phyloP scores from a whole-genome alignment of 2,797 vertebrate species.

The Nyctalus aviator region DNA sequence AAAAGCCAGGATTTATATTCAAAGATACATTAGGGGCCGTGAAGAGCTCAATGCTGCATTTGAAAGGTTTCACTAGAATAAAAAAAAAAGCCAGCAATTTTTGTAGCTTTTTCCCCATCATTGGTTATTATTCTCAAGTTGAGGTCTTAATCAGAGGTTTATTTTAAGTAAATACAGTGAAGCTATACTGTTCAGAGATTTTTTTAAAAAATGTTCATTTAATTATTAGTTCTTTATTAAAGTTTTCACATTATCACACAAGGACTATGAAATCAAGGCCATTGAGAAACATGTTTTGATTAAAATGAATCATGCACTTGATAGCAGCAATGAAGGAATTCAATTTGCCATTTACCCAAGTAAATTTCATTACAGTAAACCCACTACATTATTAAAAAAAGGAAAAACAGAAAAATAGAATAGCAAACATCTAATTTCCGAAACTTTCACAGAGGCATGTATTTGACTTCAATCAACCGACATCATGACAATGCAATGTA shows the following conservation, averaged over 20 bases:
- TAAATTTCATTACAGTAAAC: constrained; percentile 11
- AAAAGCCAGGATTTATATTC: background rate
- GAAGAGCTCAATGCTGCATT: background rate
- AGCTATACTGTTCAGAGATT: background rate
- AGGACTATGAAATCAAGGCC: background rate
- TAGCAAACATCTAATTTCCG: background rate
- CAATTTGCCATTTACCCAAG: background rate
- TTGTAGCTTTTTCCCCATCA: background rate
- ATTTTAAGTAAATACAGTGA: background rate
- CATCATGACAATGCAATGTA: background rate
- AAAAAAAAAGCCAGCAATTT: background rate
- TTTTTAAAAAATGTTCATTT: background rate
- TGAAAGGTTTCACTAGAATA: background rate
- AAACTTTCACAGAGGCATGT: background rate
- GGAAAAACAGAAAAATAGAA: no score
- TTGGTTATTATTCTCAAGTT: background rate
- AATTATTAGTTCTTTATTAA: background rate
- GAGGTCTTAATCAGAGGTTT: background rate
- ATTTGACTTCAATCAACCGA: background rate
- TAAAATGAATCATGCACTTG: background rate
- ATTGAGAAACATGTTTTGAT: background rate
- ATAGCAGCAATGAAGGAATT: background rate
- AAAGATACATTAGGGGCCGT: background rate
- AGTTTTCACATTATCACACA: background rate
- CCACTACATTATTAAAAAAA: background rate